Conservation (phyloP, 92 coral and sea anemone species). For the Bergia sp. region DNA sequence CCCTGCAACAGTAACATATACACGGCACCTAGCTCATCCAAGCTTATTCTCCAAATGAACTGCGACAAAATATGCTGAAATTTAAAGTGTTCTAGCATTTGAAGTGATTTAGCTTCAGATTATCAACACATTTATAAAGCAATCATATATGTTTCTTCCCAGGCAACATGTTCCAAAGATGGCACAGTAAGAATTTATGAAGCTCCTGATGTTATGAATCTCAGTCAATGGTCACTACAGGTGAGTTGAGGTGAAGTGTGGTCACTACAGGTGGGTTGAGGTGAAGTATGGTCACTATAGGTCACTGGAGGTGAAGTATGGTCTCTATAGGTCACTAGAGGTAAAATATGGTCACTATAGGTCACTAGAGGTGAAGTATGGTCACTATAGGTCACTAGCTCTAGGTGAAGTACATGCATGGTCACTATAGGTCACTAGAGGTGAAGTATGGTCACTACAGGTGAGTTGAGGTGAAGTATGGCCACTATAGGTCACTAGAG, state of each 20-base stretch:
- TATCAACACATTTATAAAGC: no score
- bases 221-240: conserved; percentile 91
- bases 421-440: conserved; percentile 68
- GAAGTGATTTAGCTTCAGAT: no score
- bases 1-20: no score
- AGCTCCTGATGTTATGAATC: conserved; percentile 92
- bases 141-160: not conserved
- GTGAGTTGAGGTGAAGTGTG: conserved; percentile 39
- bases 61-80: no score
- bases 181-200: conserved; percentile 97
- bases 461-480: no score
- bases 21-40: no score
- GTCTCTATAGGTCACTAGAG: no score
- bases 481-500: not conserved
- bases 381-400: not conserved
- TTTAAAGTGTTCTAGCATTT: no score
- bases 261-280: not conserved
- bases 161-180: conserved; percentile 99
- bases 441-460: not conserved
- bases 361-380: not conserved
- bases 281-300: not conserved
- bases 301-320: not conserved
- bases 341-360: no score
- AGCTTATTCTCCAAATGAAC: no score
- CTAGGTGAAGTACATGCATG: conserved; percentile 35